Percentiles rank a stretch among this genome's conserved stretches.
Evolutionary conservation across 1,140 invertebrate species (phyloP).

Genomic region (Eriocheir sinensis): DNA sequence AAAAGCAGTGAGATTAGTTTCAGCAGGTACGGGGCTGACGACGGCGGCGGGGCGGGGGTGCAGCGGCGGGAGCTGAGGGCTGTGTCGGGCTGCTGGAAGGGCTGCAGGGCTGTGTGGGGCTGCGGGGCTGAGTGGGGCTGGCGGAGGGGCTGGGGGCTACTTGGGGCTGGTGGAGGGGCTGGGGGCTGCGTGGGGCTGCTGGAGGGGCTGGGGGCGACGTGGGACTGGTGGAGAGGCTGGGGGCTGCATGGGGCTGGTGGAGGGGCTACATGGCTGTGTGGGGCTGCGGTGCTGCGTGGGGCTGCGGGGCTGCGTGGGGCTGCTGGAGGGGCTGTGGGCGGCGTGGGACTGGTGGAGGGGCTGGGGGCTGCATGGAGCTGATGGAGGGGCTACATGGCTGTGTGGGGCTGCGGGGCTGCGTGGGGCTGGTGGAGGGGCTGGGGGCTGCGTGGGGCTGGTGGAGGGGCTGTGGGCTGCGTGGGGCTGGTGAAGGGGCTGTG

Average conservation of each 20-base stretch:
- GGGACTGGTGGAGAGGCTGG: background rate
- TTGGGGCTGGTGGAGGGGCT: background rate
- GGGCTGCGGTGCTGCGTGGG: too few species aligned
- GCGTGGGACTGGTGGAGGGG: background rate
- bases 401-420: background rate
- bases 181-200: too few species aligned
- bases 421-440: too few species aligned
- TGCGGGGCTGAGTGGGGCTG: too few species aligned
- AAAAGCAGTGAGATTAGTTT: conserved; percentile 10
- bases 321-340: background rate
- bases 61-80: background rate
- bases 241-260: too few species aligned
- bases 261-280: too few species aligned
- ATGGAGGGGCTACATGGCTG: background rate
- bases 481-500: background rate
- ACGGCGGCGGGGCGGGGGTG: background rate
- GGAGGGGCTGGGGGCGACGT: background rate
- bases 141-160: too few species aligned
- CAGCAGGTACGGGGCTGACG: background rate
- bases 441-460: background rate
- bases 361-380: too few species aligned
- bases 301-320: too few species aligned
- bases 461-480: too few species aligned
- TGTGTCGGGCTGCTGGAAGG: background rate
- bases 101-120: too few species aligned